These are phyloP conservation scores for Argyrosomus regius DNA, from an alignment of 2,797 vertebrate species.

Conservation along the genomic window DNA sequence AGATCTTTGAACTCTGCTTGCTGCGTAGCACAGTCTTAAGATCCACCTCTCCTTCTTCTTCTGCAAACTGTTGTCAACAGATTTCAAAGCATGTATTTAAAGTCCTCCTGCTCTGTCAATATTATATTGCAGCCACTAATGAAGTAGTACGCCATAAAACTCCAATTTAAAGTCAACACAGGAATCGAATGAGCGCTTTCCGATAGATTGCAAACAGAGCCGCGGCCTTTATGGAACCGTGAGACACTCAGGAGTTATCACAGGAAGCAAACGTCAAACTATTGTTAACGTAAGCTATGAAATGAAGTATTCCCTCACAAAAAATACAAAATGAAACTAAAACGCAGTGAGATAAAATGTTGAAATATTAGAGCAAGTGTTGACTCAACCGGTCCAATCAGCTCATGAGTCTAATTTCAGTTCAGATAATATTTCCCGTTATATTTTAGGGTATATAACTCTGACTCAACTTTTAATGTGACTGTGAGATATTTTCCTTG, in stretches of 20 bases:
- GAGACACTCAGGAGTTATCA: background rate
- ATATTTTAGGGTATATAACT: background rate
- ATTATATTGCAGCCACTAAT: slow-evolving; percentile 32
- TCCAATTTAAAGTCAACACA: slow-evolving; percentile 11
- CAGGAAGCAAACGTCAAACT: slow-evolving; percentile 6
- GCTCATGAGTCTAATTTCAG: background rate
- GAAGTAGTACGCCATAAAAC: slow-evolving; percentile 17
- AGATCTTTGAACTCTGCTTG: slow-evolving; percentile 58
- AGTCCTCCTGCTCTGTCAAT: slow-evolving; percentile 15
- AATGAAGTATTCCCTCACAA: background rate
- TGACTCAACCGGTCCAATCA: background rate
- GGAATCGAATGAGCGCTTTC: slow-evolving; percentile 16
- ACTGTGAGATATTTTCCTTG: background rate
- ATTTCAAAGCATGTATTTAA: slow-evolving; percentile 6
- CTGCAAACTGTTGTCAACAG: slow-evolving; percentile 2
- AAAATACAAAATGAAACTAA: background rate
- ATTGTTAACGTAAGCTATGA: background rate
- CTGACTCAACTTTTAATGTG: background rate
- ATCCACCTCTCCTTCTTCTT: background rate
- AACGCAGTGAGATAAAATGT: background rate
- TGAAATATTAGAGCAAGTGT: background rate
- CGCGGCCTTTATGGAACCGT: slow-evolving; percentile 13
- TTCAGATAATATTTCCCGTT: background rate
- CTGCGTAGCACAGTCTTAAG: slow-evolving; percentile 10
- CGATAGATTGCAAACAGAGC: slow-evolving; percentile 17